Conservation (phyloP, 2,113 vertebrate genomes). For the Macheiramphus alcinus region DNA sequence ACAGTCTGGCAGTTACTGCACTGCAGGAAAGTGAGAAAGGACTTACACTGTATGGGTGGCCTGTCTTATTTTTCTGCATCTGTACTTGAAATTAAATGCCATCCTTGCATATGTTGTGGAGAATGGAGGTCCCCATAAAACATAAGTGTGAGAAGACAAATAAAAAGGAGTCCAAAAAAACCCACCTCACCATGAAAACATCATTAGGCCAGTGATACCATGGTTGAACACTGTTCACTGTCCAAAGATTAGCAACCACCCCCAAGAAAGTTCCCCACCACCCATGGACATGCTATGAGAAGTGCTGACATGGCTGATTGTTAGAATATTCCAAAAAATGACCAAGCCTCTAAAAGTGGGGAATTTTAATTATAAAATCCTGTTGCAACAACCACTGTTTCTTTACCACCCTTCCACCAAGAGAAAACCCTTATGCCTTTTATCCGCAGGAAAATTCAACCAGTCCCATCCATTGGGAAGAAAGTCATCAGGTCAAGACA, state of each 20-base stretch:
- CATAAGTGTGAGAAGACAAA: neutral
- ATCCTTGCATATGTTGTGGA: neutral
- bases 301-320: neutral
- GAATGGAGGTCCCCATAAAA: neutral
- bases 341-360: neutral
- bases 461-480: neutral
- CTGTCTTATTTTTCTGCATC: neutral
- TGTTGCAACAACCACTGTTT: neutral
- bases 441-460: neutral
- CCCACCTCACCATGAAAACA: neutral
- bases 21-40: neutral
- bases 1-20: neutral
- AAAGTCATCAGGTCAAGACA: neutral
- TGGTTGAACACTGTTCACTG: neutral
- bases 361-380: constrained; percentile 28
- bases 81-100: neutral
- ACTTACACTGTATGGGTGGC: neutral
- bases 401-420: neutral
- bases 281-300: neutral
- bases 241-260: neutral
- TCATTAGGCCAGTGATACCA: neutral
- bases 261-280: neutral
- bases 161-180: neutral
- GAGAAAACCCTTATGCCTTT: neutral
- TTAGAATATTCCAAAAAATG: neutral